Base-by-base conservation (phyloP, 2,888 invertebrate genomes). In the Calliopum simillimum region DNA sequence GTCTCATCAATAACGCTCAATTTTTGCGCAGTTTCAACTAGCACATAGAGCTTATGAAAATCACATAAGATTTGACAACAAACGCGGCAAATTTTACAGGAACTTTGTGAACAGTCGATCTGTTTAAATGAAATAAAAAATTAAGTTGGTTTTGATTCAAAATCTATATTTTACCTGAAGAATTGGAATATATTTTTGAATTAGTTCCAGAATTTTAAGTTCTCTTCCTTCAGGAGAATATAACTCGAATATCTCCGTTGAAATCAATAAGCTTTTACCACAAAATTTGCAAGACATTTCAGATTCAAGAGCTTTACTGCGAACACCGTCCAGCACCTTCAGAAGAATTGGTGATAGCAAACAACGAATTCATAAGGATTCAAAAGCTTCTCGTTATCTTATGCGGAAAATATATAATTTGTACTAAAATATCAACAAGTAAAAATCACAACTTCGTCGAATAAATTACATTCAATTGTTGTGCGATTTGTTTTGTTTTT, bases 11-110 rank as follows among this genome's bases (percentile, higher is more conserved):
- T 19, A 4, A 11, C 47, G 13, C 2, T 0, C 14, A 19, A 8
- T 25, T 21, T 23, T 62, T 74, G 75, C 12, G 68, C 72, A n/a
- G 64, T 53, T 59, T 75, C 75, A 4, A 76, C 74, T 61, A 69
- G 70, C 13, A 73, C 58, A 59, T 73, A 75, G 46, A 76, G 74
- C 5, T 73, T 68, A 69, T 76, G 73, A 62, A 76, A 74, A 23
- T 73, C 75, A 41, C 64, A 73, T 4, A 76, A 55, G 8, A 70
- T 76, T 8, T 62, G 43, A 72, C 74, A 76, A 49, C 76, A 76
- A 72, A 4, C 73, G 16, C 62, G 47, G n/a, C 62, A 62, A n/a
- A 62, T 47, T 6, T 12, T 12, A 53, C 6, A 11, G 13, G 53
- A 19, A 53, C 4, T 13, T 21, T n/a, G 19, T 53, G n/a, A 16